These are phyloP conservation scores for Rissa tridactyla DNA, from an alignment of 2,113 vertebrate genomes.

Conservation along the genomic window DNA sequence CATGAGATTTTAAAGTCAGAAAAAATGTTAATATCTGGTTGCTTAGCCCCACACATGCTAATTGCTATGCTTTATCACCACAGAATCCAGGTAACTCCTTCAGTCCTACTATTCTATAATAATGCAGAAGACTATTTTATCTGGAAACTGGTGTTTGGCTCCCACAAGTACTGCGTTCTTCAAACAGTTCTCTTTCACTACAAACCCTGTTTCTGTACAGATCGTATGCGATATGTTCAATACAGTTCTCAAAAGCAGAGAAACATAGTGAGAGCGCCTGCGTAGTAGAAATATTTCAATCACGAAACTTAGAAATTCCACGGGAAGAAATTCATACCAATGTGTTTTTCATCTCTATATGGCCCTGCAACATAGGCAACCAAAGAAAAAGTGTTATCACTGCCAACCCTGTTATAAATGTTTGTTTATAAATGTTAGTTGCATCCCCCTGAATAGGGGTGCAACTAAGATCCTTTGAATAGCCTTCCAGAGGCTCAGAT, in stretches of 20 bases:
- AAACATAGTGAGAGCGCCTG: not conserved
- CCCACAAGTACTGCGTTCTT: not conserved
- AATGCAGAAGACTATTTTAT: not conserved
- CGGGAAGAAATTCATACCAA: not conserved
- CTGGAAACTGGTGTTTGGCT: not conserved
- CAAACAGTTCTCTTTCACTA: accelerated
- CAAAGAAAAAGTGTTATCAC: not conserved
- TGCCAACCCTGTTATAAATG: not conserved
- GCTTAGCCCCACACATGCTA: not conserved
- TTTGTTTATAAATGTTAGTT: not conserved
- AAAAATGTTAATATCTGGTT: not conserved
- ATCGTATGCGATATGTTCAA: not conserved
- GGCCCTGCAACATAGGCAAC: not conserved
- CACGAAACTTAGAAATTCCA: not conserved
- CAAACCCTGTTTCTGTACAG: not conserved
- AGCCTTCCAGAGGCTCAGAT: not conserved
- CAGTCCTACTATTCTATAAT: not conserved
- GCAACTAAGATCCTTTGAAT: not conserved
- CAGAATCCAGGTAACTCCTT: not conserved
- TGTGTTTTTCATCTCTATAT: not conserved
- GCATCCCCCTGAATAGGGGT: not conserved
- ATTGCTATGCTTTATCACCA: not conserved
- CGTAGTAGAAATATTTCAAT: not conserved
- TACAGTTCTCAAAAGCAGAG: not conserved
- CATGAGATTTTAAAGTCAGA: not conserved